Percentiles rank a stretch among this genome's conserved stretches.
Conservation (phyloP, 2,797 vertebrate species). For the Neomorphus geoffroyi region DNA sequence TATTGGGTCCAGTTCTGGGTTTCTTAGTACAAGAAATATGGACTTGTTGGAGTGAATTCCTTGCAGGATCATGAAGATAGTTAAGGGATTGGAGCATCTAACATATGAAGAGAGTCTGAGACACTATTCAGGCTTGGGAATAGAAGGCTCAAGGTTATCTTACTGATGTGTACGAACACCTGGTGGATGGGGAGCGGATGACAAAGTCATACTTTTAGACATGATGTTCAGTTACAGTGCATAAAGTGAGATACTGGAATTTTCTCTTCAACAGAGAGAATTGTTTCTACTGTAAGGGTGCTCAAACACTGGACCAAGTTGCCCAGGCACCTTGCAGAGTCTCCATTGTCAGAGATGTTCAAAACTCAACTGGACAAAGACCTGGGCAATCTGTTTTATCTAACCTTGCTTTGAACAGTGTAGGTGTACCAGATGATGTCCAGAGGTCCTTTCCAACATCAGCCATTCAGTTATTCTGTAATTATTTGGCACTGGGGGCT, state of each 20-base stretch:
- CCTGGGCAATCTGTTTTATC: background rate
- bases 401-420: background rate
- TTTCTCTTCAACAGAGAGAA: background rate
- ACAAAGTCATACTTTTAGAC: background rate
- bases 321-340: background rate
- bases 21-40: background rate
- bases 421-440: background rate
- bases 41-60: background rate
- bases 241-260: background rate
- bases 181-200: accelerated
- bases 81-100: background rate
- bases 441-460: background rate
- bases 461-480: background rate
- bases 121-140: background rate
- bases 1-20: background rate
- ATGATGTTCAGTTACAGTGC: background rate
- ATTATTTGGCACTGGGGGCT: background rate
- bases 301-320: background rate
- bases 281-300: background rate
- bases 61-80: background rate
- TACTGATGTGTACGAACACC: background rate
- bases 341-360: background rate
- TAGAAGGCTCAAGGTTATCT: background rate
- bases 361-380: background rate
- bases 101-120: background rate